Evolutionary conservation across 2,888 invertebrate genomes (phyloP), one percentile per base, ranked within the genome.

Genomic region (Callimorpha dominula): DNA sequence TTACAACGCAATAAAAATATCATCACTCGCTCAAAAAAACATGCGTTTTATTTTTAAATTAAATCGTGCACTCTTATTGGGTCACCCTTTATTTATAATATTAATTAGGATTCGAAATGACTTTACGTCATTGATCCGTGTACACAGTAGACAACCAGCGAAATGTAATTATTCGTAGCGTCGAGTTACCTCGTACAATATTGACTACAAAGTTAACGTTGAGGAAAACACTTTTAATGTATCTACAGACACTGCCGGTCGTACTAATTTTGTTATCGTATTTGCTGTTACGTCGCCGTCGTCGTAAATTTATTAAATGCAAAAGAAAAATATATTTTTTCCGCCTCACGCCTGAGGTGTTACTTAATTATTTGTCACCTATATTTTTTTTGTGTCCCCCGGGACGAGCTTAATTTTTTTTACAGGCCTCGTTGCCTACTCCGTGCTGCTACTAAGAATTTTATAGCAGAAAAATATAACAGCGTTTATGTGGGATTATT

Each of bases 131-230:
- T 9, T 57, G 57, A 57, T 20, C 20, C 57, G 12, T 20, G 12
- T 20, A 57, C 57, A 57, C 57, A 12, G 20, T 20, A 57, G 57
- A 20, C 20, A 57, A 11, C 20, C 57, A 57, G 20, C 57, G 57
- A 57, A 57, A 57, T 20, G 20, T 57, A 57, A 57, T 57, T 65
- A 65, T 49, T 8, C n/a, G 14, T 49, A 65, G 8, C 31, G 31
- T 31, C 31, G 31, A 31, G 31, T 31, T 65, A 49, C 46, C 65
- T 31, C 12, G 14, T 12, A 49, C 46, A 8, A 46, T 31, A 31
- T 49, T 31, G 65, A 15, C 20, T 65, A 46, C 9, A 46, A 65
- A 49, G 65, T 65, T 15, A 65, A 49, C 15, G 65, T 49, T 65
- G 20, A 46, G 49, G 20, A 31, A 65, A 65, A 57, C 57, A 57